Evolutionary conservation across 2,797 vertebrate species (phyloP).

Genomic region (Pantherophis vulpinus): DNA sequence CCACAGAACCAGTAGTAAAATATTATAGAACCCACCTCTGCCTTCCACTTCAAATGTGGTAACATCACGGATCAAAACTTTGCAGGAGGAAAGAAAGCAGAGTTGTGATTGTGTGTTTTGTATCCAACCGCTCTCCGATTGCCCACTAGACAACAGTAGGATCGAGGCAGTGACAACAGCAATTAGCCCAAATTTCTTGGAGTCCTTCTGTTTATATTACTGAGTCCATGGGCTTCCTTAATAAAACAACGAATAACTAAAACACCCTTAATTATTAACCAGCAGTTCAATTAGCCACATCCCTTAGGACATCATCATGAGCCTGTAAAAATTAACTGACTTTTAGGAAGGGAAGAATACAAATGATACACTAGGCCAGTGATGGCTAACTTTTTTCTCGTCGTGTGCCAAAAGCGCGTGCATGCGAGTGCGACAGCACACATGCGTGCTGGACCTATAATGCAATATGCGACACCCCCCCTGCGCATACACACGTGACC

Average conservation of each 20-base stretch:
- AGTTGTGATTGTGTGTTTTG: not conserved
- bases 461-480: too few relatives aligned
- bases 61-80: too few relatives aligned
- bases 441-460: too few relatives aligned
- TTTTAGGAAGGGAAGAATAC: not conserved
- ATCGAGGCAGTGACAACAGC: not conserved
- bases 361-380: not conserved
- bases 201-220: not conserved
- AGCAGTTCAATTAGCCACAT: not conserved
- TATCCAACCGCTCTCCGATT: not conserved
- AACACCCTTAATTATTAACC: not conserved
- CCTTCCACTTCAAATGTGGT: not conserved
- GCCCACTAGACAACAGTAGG: not conserved
- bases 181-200: not conserved
- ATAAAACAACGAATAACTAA: slow-evolving; percentile 38
- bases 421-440: too few relatives aligned
- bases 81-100: not conserved
- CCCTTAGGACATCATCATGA: not conserved
- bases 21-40: too few relatives aligned
- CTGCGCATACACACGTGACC: too few relatives aligned
- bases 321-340: not conserved
- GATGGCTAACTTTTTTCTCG: too few relatives aligned
- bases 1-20: too few relatives aligned
- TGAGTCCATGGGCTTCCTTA: not conserved
- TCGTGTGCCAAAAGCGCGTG: too few relatives aligned